Conservation (phyloP, 2,113 vertebrate genomes). For the Glareola pratincola region DNA sequence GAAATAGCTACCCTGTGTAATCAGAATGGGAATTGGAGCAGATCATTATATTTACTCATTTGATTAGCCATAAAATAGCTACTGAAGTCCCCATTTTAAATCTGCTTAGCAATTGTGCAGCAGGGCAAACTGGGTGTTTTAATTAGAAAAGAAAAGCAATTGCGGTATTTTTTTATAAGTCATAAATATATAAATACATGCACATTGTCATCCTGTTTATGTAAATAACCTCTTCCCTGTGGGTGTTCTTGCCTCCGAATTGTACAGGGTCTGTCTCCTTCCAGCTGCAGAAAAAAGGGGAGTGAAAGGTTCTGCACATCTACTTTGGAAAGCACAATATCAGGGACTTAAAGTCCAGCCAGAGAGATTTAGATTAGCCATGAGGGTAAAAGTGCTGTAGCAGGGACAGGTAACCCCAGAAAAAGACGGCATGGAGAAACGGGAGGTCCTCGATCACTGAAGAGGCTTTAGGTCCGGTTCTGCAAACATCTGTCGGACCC, state of each 20-base stretch:
- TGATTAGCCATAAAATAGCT: slow-evolving; percentile 72
- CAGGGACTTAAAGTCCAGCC: not conserved
- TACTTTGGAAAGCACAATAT: not conserved
- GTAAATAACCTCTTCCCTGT: slow-evolving; percentile 47
- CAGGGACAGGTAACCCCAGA: not conserved
- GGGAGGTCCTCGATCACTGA: not conserved
- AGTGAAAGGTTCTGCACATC: not conserved
- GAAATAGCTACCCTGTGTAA: slow-evolving; percentile 70
- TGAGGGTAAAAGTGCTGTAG: not conserved
- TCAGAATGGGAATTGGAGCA: slow-evolving; percentile 72
- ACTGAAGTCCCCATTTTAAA: slow-evolving; percentile 56
- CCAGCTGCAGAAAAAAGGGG: not conserved
- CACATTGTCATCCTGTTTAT: slow-evolving; percentile 44
- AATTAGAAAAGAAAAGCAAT: slow-evolving; percentile 58
- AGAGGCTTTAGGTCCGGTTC: not conserved
- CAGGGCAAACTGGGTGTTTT: slow-evolving; percentile 61
- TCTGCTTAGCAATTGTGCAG: slow-evolving; percentile 65
- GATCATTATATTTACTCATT: slow-evolving; percentile 75
- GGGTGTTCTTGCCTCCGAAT: slow-evolving; percentile 27
- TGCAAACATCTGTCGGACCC: not conserved
- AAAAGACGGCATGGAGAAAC: not conserved
- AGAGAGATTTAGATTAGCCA: not conserved
- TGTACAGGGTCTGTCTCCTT: slow-evolving; percentile 26
- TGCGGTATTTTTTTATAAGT: not conserved
- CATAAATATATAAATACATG: slow-evolving; percentile 33